Evolutionary conservation across 2,113 vertebrate species (phyloP).

Genomic region (Mormyrus lacerda): DNA sequence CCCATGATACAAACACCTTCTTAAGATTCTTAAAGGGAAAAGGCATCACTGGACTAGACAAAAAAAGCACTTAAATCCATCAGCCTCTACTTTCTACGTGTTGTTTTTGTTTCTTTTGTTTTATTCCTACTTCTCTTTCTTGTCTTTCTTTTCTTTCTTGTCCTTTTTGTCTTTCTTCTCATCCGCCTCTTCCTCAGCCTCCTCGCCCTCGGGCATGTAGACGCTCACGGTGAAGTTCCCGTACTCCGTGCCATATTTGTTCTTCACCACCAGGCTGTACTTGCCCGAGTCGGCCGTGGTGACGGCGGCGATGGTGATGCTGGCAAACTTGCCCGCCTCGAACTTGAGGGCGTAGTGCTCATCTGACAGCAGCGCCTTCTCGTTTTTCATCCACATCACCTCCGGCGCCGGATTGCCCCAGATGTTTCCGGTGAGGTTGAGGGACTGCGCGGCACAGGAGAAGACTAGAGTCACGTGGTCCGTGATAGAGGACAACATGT

Average conservation of each 20-base stretch:
- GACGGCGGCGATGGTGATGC: slow-evolving; percentile 75
- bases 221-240: slow-evolving; percentile 93
- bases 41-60: not conserved
- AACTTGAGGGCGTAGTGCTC: slow-evolving; percentile 73
- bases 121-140: not conserved
- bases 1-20: not conserved
- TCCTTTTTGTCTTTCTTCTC: slow-evolving; percentile 57
- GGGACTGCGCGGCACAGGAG: slow-evolving; percentile 61
- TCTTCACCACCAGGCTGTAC: slow-evolving; percentile 89
- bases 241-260: slow-evolving; percentile 87
- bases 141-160: slow-evolving; percentile 20
- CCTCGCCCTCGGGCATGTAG: slow-evolving; percentile 85
- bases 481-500: not conserved
- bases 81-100: not conserved
- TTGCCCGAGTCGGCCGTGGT: slow-evolving; percentile 80
- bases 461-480: not conserved
- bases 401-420: slow-evolving; percentile 91
- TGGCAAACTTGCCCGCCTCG: slow-evolving; percentile 81
- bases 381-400: slow-evolving; percentile 87
- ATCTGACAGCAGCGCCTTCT: slow-evolving; percentile 66
- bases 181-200: slow-evolving; percentile 17
- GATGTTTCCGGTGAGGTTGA: slow-evolving; percentile 91
- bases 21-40: not conserved
- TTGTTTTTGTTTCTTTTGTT: not conserved
- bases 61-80: not conserved